Base-by-base conservation (phyloP, 2,797 vertebrate species). In the Myotis pilosus region DNA sequence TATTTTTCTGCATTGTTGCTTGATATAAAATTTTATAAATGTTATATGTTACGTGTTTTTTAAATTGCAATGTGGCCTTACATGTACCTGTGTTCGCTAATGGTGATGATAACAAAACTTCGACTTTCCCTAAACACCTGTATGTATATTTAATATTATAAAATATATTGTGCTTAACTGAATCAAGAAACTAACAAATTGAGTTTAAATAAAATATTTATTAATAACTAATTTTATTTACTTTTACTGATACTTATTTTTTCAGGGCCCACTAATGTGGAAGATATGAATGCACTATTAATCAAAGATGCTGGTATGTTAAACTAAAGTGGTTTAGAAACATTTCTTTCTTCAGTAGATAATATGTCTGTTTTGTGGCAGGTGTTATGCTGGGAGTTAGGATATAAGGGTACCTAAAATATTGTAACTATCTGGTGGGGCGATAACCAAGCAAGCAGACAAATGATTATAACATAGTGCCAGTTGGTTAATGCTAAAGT, bases 221-320 rank as follows among this genome's bases (percentile, higher is more conserved):
- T 83, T 51, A 57, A 80, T 93, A 89, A 55, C 41, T 53, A 68
- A 17, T 41, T 60, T 89, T 87, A 69, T 83, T 97, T 90, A 87
- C 49, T 8, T 96, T 97, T 96, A 85, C 13, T 89, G 62, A 84
- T 93, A 83, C 28, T 93, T 92, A n/a, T 98, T 98, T 79, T 96
- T 94, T 47, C 96, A 99, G 99, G 99, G 22, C 98, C 99, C 78
- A 99, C 99, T 60, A 98, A 98, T 78, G 95, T 99, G 91, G 99
- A 99, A 97, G 98, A 99, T 96, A 97, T 98, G 38, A 99, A 98
- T 97, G 98, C 99, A 97, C 87, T 99, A 95, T 98, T 99, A 92
- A 99, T 99, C 98, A 99, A 99, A 98, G 99, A 99, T 98, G 99
- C 99, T 96, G 99, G 99, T 99, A 98, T 98, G 97, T 97, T 90